phyloP scores from a whole-genome alignment of 2,888 invertebrate genomes.

The Platerodrilus igneus region DNA sequence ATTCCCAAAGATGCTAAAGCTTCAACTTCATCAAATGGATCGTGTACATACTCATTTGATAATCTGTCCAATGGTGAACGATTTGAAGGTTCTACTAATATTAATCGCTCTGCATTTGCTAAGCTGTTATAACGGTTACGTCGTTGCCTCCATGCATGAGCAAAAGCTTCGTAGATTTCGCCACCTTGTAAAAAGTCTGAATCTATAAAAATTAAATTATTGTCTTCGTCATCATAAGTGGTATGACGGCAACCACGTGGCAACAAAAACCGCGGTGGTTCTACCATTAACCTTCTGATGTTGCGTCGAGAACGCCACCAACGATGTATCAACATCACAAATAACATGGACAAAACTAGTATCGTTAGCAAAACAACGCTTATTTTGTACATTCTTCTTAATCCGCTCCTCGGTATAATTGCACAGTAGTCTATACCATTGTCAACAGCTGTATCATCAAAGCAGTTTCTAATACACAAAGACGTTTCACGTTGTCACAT shows the following conservation, averaged over 20 bases:
- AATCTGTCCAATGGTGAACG: too few species aligned
- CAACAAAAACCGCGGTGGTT: slow-evolving; percentile 33
- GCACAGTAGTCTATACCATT: slow-evolving; percentile 31
- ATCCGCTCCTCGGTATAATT: slow-evolving; percentile 30
- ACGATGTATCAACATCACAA: slow-evolving; percentile 21
- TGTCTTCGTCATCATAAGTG: slow-evolving; percentile 12
- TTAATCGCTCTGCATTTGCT: too few species aligned
- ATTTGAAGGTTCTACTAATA: too few species aligned
- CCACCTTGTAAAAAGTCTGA: slow-evolving; percentile 28
- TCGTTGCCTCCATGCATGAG: too few species aligned
- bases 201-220: slow-evolving; percentile 22
- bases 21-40: too few species aligned
- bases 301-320: slow-evolving; percentile 28
- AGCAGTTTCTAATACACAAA: slow-evolving; percentile 30
- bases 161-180: slow-evolving; percentile 31
- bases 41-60: too few species aligned
- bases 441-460: slow-evolving; percentile 17
- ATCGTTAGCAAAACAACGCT: slow-evolving; percentile 12
- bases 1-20: too few species aligned
- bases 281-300: slow-evolving; percentile 23
- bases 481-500: slow-evolving; percentile 24
- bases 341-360: slow-evolving; percentile 18
- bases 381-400: slow-evolving; percentile 2
- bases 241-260: slow-evolving; percentile 30
- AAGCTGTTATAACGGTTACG: too few species aligned